Percentiles rank a stretch among this genome's conserved stretches.
phyloP scores from a whole-genome alignment of 35 echinoderm and acorn worm species.

The Stichopus chloronotus region DNA sequence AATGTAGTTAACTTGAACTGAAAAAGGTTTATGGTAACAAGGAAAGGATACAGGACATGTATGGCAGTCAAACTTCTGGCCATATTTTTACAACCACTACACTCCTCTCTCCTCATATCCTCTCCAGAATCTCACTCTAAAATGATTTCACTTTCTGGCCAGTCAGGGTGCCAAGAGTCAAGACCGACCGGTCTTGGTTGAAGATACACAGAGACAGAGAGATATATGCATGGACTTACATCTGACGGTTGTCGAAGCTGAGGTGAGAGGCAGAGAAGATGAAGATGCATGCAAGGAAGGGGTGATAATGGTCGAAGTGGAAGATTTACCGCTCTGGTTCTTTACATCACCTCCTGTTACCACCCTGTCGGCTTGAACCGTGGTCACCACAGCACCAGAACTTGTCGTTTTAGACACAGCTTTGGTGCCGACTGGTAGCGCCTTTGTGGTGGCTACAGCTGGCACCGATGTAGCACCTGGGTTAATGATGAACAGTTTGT shows the following conservation, averaged over 20 bases:
- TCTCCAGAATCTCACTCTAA: too few species aligned
- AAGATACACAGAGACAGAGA: not conserved
- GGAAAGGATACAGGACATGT: not conserved
- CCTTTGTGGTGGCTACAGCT: not conserved
- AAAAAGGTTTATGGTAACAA: too few species aligned
- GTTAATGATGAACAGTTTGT: constrained; percentile 28
- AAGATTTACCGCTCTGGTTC: constrained; percentile 2
- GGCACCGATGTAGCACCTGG: not conserved
- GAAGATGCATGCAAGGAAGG: constrained; percentile 21
- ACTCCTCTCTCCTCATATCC: not conserved
- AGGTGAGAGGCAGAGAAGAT: not conserved
- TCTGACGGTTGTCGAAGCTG: not conserved
- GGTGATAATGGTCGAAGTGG: not conserved
- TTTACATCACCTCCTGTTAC: too few species aligned
- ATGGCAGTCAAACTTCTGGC: not conserved
- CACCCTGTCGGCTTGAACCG: not conserved
- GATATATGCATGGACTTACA: not conserved
- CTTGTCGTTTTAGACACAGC: not conserved
- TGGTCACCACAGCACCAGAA: not conserved
- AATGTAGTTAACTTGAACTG: too few species aligned
- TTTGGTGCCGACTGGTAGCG: not conserved
- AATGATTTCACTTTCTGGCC: too few species aligned
- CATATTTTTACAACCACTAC: not conserved
- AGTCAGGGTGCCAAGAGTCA: not conserved
- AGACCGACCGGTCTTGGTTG: not conserved